These are phyloP conservation scores for Drosophila ambigua DNA, from an alignment of 1,140 invertebrate species.

Conservation along the genomic window DNA sequence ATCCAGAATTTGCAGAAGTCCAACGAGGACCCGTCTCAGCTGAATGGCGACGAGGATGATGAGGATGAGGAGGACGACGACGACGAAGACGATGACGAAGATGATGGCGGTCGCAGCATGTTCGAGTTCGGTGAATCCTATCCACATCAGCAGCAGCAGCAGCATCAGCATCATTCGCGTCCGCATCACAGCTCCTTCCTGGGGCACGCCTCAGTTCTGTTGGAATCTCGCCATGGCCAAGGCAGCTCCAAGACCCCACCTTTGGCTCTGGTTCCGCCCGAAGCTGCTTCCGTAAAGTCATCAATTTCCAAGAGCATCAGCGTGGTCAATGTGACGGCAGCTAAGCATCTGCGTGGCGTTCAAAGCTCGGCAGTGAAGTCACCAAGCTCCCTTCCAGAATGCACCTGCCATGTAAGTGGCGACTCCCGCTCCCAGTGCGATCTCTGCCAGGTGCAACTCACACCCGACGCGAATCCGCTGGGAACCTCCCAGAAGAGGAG, in stretches of 20 bases:
- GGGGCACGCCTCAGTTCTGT: conserved; percentile 27
- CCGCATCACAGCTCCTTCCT: conserved; percentile 29
- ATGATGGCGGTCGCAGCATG: conserved; percentile 38
- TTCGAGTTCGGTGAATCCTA: conserved; percentile 33
- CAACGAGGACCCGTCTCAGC: conserved; percentile 41
- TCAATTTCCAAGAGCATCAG: conserved; percentile 85
- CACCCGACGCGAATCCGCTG: conserved; percentile 33
- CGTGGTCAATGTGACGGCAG: conserved; percentile 75
- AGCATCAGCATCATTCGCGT: conserved; percentile 19
- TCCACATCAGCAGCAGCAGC: conserved; percentile 20
- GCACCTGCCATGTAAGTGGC: conserved; percentile 45
- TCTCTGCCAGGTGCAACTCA: conserved; percentile 49
- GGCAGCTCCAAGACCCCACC: conserved; percentile 70
- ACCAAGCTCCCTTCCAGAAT: conserved; percentile 34
- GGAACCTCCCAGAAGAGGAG: conserved; percentile 30
- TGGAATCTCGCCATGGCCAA: conserved; percentile 30
- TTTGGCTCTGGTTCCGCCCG: conserved; percentile 85
- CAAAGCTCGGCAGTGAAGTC: conserved; percentile 43
- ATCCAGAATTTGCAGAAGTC: conserved; percentile 86
- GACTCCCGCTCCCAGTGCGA: conserved; percentile 44
- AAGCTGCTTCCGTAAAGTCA: conserved; percentile 84
- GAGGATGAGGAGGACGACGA: conserved; percentile 49
- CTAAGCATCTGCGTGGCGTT: conserved; percentile 65
- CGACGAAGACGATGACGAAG: conserved; percentile 50
- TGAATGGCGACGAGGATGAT: conserved; percentile 40